Conservation (phyloP, 2,888 invertebrate species). For the Stratiomys singularior region DNA sequence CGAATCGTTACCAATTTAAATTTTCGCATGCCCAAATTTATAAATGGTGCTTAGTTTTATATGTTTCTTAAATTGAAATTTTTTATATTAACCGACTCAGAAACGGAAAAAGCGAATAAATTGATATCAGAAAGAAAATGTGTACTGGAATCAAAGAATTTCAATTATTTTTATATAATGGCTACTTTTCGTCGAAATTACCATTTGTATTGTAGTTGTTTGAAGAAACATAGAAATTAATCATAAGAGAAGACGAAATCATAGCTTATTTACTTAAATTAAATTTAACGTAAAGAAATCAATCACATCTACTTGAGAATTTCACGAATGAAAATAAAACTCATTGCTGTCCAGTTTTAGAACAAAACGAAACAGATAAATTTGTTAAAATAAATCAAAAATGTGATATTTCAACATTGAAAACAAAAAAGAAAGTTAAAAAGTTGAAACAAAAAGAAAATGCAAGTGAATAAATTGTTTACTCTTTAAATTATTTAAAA, state of each 20-base stretch:
- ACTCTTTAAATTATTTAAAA: slow-evolving; percentile 19
- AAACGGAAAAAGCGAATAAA: not conserved
- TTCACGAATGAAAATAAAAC: not conserved
- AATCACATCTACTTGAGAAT: not conserved
- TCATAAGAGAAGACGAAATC: not conserved
- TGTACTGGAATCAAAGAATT: not conserved
- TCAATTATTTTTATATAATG: slow-evolving; percentile 33
- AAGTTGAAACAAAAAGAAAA: not conserved
- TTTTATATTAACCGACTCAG: not conserved
- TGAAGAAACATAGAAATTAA: not conserved
- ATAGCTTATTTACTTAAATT: slow-evolving; percentile 2
- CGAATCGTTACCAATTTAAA: slow-evolving; percentile 17
- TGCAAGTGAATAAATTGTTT: slow-evolving; percentile 2
- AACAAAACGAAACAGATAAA: slow-evolving; percentile 24
- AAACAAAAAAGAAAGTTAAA: not conserved
- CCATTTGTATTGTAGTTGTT: slow-evolving; percentile 2
- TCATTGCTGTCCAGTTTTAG: slow-evolving; percentile 11
- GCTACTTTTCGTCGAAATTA: slow-evolving; percentile 5
- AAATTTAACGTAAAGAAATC: not conserved
- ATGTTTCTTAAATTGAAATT: not conserved
- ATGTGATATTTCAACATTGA: slow-evolving; percentile 41
- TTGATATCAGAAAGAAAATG: not conserved
- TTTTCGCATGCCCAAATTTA: not conserved
- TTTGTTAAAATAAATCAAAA: slow-evolving; percentile 39
- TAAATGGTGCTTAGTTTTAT: slow-evolving; percentile 38